Evolutionary conservation across 2,797 vertebrate genomes (phyloP).

Genomic region (Enteromius argenteus): DNA sequence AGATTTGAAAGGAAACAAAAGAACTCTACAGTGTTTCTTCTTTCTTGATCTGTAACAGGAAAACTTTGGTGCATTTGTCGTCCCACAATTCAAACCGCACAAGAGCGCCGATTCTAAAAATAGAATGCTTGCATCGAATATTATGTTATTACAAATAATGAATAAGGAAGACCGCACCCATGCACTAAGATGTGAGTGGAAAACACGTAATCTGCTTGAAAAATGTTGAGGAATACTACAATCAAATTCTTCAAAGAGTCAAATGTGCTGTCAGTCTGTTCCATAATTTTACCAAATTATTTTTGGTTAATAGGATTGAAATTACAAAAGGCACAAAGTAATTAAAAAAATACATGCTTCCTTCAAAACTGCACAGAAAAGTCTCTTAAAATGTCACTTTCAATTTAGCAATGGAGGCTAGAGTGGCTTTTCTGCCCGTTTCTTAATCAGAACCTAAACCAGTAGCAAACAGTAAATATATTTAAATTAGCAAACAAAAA

Average conservation of each 20-base stretch:
- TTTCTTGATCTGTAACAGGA: conserved; percentile 45
- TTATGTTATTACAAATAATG: conserved; percentile 45
- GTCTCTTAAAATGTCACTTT: background rate
- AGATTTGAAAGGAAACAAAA: conserved; percentile 68
- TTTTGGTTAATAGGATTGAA: background rate
- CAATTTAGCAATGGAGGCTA: background rate
- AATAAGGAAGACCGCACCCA: conserved; percentile 21
- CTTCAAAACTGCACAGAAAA: background rate
- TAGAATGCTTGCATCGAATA: background rate
- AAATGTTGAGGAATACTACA: background rate
- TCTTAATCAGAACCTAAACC: background rate
- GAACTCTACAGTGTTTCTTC: conserved; percentile 42
- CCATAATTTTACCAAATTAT: background rate
- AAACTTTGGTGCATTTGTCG: conserved; percentile 40
- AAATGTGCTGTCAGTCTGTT: background rate
- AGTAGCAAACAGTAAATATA: background rate
- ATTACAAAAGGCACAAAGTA: background rate
- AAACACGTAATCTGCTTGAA: background rate
- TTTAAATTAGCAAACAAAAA: background rate
- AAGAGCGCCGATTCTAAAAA: conserved; percentile 32
- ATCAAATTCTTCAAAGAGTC: background rate
- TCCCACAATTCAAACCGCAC: conserved; percentile 33
- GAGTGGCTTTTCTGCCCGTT: background rate
- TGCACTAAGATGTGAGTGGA: conserved; percentile 4
- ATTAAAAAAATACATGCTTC: background rate